Percentiles rank a stretch among this genome's conserved stretches.
Evolutionary conservation across 1,140 invertebrate species (phyloP).

Genomic region (Plectrocnemia conspersa): DNA sequence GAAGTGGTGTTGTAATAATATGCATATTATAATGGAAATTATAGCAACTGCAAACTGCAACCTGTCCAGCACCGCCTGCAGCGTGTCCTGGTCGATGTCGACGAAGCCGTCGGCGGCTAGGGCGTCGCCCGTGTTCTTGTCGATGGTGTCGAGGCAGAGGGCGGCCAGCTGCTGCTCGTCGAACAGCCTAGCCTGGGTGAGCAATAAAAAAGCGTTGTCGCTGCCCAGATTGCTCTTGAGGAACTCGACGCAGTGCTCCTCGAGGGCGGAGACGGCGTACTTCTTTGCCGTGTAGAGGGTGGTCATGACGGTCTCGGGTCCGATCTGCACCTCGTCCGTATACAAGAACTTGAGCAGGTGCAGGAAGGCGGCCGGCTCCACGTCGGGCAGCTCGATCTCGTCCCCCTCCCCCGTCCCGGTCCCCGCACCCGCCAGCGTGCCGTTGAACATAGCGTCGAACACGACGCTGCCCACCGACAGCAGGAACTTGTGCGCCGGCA

Average conservation of each 20-base stretch:
- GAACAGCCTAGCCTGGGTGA: slow-evolving; percentile 76
- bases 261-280: slow-evolving; percentile 77
- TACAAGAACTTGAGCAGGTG: slow-evolving; percentile 72
- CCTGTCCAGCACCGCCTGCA: slow-evolving; percentile 72
- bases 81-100: slow-evolving; percentile 80
- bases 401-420: slow-evolving; percentile 61
- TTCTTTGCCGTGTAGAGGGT: slow-evolving; percentile 84
- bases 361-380: slow-evolving; percentile 74
- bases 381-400: slow-evolving; percentile 77
- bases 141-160: slow-evolving; percentile 79
- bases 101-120: slow-evolving; percentile 80
- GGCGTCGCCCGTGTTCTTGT: slow-evolving; percentile 79
- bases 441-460: slow-evolving; percentile 86
- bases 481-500: slow-evolving; percentile 82
- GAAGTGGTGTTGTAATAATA: background rate
- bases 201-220: slow-evolving; percentile 81
- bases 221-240: slow-evolving; percentile 72
- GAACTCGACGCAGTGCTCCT: slow-evolving; percentile 82
- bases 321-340: slow-evolving; percentile 81
- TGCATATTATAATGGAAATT: background rate
- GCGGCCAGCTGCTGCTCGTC: slow-evolving; percentile 73
- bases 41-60: slow-evolving; percentile 26
- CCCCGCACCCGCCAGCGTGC: slow-evolving; percentile 64
- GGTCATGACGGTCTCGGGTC: slow-evolving; percentile 83
- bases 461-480: slow-evolving; percentile 77